phyloP scores from a whole-genome alignment of 2,888 invertebrate species.

The Hemicrepidius hirtus region DNA sequence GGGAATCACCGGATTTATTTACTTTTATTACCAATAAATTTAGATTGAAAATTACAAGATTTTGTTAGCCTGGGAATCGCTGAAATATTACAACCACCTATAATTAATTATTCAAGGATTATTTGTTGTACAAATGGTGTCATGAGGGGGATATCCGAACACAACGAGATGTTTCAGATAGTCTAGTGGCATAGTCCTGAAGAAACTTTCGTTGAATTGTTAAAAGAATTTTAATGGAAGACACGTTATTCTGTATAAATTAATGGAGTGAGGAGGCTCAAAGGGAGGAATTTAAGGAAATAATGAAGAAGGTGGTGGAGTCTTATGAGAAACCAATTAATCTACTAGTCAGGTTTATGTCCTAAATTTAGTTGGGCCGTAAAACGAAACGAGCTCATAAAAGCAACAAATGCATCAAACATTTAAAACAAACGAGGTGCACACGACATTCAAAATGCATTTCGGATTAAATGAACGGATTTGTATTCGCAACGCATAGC shows the following conservation, averaged over 20 bases:
- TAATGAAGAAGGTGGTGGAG: neutral
- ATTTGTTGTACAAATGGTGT: too few species aligned
- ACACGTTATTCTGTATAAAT: constrained; percentile 14
- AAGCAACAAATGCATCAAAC: constrained; percentile 53
- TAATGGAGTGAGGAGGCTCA: neutral
- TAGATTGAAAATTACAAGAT: neutral
- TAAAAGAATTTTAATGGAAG: neutral
- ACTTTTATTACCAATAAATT: neutral
- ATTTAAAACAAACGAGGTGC: constrained; percentile 52
- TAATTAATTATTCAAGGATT: too few species aligned
- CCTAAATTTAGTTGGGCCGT: constrained; percentile 40
- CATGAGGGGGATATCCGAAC: too few species aligned
- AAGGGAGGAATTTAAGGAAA: neutral
- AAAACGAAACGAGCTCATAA: constrained; percentile 47
- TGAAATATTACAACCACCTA: too few species aligned
- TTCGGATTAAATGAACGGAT: constrained; percentile 57
- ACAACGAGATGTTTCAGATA: too few species aligned
- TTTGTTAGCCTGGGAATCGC: neutral
- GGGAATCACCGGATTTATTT: constrained; percentile 9
- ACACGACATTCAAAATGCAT: constrained; percentile 58
- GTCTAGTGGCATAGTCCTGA: too few species aligned
- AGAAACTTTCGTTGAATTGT: too few species aligned
- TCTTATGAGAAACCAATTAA: constrained; percentile 42
- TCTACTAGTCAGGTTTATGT: constrained; percentile 48
- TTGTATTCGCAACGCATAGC: constrained; percentile 58